phyloP scores from a whole-genome alignment of 2,888 invertebrate genomes.

The Nomada flava region DNA sequence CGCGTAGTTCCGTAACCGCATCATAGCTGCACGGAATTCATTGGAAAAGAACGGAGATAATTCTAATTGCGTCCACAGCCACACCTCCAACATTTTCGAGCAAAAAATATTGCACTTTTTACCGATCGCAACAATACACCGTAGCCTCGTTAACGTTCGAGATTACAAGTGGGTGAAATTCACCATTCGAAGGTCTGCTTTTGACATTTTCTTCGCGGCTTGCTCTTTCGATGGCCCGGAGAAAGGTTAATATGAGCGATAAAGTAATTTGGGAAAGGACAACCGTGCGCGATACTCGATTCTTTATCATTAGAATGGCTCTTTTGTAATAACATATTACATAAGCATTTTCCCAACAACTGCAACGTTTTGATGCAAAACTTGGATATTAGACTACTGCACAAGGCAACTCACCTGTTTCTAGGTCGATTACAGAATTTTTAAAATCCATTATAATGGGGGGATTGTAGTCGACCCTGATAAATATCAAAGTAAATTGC shows the following conservation, averaged over 20 bases:
- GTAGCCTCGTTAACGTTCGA: not conserved
- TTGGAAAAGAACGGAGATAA: slow-evolving; percentile 17
- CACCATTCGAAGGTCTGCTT: slow-evolving; percentile 17
- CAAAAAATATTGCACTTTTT: slow-evolving; percentile 12
- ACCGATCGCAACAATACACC: slow-evolving; percentile 8
- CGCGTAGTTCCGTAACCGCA: not conserved
- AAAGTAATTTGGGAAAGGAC: slow-evolving; percentile 3
- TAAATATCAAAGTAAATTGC: slow-evolving; percentile 53
- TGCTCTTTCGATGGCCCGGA: slow-evolving; percentile 8
- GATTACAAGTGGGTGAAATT: slow-evolving; percentile 13
- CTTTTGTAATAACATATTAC: not conserved
- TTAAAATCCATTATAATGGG: slow-evolving; percentile 48
- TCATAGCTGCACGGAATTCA: not conserved
- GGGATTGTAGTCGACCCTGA: slow-evolving; percentile 76
- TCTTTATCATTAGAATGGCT: not conserved
- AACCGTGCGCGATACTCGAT: not conserved
- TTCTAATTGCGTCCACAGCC: slow-evolving; percentile 14
- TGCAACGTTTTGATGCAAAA: not conserved
- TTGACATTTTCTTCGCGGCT: slow-evolving; percentile 30
- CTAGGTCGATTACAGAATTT: not conserved
- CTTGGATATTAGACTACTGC: slow-evolving; percentile 3
- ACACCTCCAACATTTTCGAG: slow-evolving; percentile 34
- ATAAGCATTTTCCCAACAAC: slow-evolving; percentile 1
- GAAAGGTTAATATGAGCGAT: slow-evolving; percentile 20
- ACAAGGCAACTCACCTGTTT: not conserved